Evolutionary conservation across 2,888 invertebrate species (phyloP), one percentile per base, ranked within the genome.

Genomic region (Catocala sponsa): DNA sequence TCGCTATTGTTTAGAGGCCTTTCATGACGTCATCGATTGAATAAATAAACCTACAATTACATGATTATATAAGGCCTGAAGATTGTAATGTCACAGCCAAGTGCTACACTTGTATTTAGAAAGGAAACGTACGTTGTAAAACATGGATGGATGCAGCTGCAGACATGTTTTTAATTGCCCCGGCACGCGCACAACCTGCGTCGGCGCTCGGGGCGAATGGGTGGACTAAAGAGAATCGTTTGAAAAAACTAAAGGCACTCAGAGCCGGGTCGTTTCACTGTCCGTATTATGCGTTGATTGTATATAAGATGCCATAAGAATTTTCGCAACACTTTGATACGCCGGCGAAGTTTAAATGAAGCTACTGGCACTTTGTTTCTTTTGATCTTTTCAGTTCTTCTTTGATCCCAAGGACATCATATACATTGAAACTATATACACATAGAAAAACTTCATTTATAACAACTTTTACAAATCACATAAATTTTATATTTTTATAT

Each of bases 171-270:
- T 77, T 85, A 82, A 86, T 83, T 82, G 76, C 70, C 55, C 56
- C 61, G 81, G 82, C 84, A 86, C 83, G 84, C 80, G 84, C 70
- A 68, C 70, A 66, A 79, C 77, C 75, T 77, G 77, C 75, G 60
- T 43, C 38, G 55, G 9, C 38, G 50, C 61, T 41, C 13, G 44
- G 50, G 44, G 46, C 55, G 15, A 47, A 7, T 42, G 52, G 13
- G 6, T 42, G 42, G 2, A 55, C 43, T 15, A 64, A 33, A 15
- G 52, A 38, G 12, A 49, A 42, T 49, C 10, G 13, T 43, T 55
- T 55, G 46, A 42, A 25, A 52, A 52, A 7, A 38, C 13, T 33
- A 9, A 11, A 11, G 12, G 44, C 13, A 11, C 10, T 47, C 35
- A 33, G 7, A 12, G 5, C 33, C n/a, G 11, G 15, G 10, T 32